These are phyloP conservation scores for Acomys russatus DNA, from an alignment of 2,797 vertebrate genomes.

Conservation along the genomic window DNA sequence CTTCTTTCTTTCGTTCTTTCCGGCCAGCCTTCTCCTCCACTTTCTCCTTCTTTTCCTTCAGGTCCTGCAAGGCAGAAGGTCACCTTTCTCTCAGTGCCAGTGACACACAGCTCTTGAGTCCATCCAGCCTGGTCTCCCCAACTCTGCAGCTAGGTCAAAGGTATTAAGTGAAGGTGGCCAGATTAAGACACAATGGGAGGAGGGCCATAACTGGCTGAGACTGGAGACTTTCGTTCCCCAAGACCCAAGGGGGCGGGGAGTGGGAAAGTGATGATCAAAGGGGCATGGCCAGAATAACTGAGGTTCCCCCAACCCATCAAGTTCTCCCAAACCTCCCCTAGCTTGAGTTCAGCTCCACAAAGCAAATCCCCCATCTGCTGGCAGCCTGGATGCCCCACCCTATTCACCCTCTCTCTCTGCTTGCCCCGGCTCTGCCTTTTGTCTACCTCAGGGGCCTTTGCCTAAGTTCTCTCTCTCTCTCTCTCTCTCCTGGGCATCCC, in stretches of 20 bases:
- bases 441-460: constrained; percentile 80
- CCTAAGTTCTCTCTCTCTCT: no score
- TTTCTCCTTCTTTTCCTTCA: constrained; percentile 91
- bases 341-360: constrained; percentile 76
- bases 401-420: constrained; percentile 29
- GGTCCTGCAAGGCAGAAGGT: constrained; percentile 83
- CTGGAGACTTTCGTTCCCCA: background rate
- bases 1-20: constrained; percentile 90
- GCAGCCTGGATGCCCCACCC: constrained; percentile 59
- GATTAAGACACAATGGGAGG: background rate
- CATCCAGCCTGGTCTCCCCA: background rate
- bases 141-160: constrained; percentile 1
- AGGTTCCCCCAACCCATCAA: background rate
- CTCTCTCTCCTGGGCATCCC: constrained; percentile 73
- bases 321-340: constrained; percentile 38
- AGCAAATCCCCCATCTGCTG: constrained; percentile 79
- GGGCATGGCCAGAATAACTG: background rate
- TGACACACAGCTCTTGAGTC: background rate
- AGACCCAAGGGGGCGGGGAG: background rate
- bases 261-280: background rate
- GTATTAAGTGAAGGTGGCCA: background rate
- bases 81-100: constrained; percentile 47
- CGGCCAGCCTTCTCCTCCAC: constrained; percentile 88
- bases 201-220: background rate
- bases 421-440: constrained; percentile 76